Evolutionary conservation across 2,888 invertebrate species (phyloP), one percentile per base, ranked within the genome.

Genomic region (Camptogramma bilineatum): DNA sequence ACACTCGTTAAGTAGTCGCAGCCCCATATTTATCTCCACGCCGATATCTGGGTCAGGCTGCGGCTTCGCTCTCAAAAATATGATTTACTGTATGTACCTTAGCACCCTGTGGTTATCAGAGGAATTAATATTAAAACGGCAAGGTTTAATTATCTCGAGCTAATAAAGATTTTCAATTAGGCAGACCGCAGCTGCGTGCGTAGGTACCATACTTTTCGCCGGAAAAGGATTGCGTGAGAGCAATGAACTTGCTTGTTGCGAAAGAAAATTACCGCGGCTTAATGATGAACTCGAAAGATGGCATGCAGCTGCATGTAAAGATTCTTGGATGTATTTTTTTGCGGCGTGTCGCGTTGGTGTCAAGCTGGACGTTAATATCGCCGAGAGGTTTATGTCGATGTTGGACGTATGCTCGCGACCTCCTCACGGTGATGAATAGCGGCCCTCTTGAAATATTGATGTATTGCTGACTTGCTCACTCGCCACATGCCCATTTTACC

Each of bases 91-190:
- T 80, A 79, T 76, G 75, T 77, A 78, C 79, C 74, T 73, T 70
- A 73, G 70, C 79, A 77, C 81, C 79, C 78, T 79, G 78, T 84
- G 78, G 77, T 84, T 84, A 82, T 73, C 73, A 69, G 71, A 64
- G 69, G 74, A 75, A 73, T 75, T 71, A 74, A 78, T 66, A 77
- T 74, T 78, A 78, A 82, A 76, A 72, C 65, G 73, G 77, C 76
- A 78, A 75, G 78, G 76, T 79, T 80, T 82, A 76, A 84, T 83
- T 79, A 80, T 75, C 70, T 72, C 66, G 71, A 75, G 76, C 70
- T 77, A 78, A 84, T 82, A 83, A 81, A 87, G 80, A 66, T 78
- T 83, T 81, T 79, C 78, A 81, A 84, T 83, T 81, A 80, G 75
- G 71, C 71, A 75, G 73, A 74, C 54, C 62, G 70, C 69, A 75